Conservation (phyloP, 2,888 invertebrate genomes). For the Lasioglossum oenotherae region DNA sequence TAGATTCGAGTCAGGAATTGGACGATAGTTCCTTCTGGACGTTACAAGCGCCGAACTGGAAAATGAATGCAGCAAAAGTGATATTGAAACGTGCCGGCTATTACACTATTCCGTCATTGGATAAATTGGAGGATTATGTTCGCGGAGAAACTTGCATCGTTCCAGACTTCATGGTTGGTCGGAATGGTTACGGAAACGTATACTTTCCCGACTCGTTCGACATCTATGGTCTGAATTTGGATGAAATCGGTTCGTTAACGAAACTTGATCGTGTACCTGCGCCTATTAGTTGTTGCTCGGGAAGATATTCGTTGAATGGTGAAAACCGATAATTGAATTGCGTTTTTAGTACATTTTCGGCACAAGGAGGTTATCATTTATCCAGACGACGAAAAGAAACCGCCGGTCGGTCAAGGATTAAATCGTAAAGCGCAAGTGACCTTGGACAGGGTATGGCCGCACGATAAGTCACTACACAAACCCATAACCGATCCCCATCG, state of each 20-base stretch:
- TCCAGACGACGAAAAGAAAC: conserved; percentile 95
- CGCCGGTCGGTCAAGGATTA: conserved; percentile 93
- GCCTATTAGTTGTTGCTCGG: not conserved
- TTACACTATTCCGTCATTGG: conserved; percentile 94
- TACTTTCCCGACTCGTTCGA: conserved; percentile 94
- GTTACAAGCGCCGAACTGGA: conserved; percentile 71
- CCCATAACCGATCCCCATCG: conserved; percentile 93
- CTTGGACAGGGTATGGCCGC: conserved; percentile 97
- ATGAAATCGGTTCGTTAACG: conserved; percentile 89
- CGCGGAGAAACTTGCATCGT: conserved; percentile 92
- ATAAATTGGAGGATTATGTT: conserved; percentile 91
- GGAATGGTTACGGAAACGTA: conserved; percentile 96
- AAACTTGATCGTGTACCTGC: not conserved
- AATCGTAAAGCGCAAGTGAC: conserved; percentile 97
- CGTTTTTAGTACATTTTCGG: conserved; percentile 96
- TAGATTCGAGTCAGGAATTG: conserved; percentile 74
- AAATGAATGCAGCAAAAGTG: conserved; percentile 91
- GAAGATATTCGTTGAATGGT: not conserved
- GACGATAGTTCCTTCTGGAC: conserved; percentile 71
- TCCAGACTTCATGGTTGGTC: conserved; percentile 94
- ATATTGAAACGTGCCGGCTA: conserved; percentile 92
- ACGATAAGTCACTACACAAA: conserved; percentile 92
- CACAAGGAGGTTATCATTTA: conserved; percentile 98
- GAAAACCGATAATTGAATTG: conserved; percentile 85
- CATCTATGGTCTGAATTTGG: conserved; percentile 93